phyloP scores from a whole-genome alignment of 2,797 vertebrate species.

The Hippocampus kuda region DNA sequence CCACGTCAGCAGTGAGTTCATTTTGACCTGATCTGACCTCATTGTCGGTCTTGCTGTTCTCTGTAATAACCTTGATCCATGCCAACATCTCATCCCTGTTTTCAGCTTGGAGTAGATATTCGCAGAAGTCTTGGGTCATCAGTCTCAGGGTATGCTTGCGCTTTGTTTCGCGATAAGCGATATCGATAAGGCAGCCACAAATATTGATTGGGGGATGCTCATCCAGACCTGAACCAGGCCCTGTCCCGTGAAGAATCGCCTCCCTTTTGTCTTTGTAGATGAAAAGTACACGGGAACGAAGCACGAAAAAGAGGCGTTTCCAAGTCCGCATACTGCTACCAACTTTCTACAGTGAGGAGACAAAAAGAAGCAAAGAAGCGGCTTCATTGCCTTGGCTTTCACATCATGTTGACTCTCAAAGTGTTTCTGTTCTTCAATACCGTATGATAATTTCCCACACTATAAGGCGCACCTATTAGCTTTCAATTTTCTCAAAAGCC shows the following conservation, averaged over 20 bases:
- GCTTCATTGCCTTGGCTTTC: not conserved
- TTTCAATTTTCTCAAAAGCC: no score
- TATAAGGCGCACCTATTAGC: no score
- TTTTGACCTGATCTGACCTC: conserved; percentile 70
- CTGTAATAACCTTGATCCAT: conserved; percentile 91
- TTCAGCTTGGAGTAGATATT: conserved; percentile 96
- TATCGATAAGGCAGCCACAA: conserved; percentile 91
- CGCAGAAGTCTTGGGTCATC: conserved; percentile 94
- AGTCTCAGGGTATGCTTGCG: conserved; percentile 88
- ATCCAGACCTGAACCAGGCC: conserved; percentile 69
- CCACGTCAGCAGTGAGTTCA: not conserved
- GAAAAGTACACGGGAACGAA: conserved; percentile 82
- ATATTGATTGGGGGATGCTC: conserved; percentile 83
- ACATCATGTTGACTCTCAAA: not conserved
- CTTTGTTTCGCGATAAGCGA: conserved; percentile 96
- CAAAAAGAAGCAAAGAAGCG: not conserved
- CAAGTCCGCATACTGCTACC: conserved; percentile 88
- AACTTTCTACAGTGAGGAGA: conserved; percentile 70
- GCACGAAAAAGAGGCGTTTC: conserved; percentile 85
- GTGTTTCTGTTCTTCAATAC: not conserved
- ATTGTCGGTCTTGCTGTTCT: conserved; percentile 90
- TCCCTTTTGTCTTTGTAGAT: conserved; percentile 94
- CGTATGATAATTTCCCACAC: not conserved
- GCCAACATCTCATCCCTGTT: conserved; percentile 93
- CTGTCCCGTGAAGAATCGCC: conserved; percentile 73